phyloP scores from a whole-genome alignment of 2,888 invertebrate genomes.

The Meiosimyza decipiens region DNA sequence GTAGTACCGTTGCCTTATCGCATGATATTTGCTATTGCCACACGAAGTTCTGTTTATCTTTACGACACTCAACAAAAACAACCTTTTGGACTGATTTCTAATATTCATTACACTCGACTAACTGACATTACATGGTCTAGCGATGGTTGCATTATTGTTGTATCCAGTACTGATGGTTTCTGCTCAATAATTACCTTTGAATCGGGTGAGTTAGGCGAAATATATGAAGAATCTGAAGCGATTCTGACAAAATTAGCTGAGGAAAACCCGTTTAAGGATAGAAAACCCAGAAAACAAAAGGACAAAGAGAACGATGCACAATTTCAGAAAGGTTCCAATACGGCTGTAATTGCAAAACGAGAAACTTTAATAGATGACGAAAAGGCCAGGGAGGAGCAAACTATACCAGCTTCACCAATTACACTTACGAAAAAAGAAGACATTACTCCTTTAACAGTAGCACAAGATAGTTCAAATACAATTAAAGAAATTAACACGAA shows the following conservation, averaged over 20 bases:
- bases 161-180: slow-evolving; percentile 91
- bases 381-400: not conserved
- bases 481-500: too few species aligned
- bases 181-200: slow-evolving; percentile 86
- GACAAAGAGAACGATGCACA: slow-evolving; percentile 36
- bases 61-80: slow-evolving; percentile 87
- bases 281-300: slow-evolving; percentile 51
- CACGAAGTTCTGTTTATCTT: slow-evolving; percentile 84
- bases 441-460: slow-evolving; percentile 17
- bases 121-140: slow-evolving; percentile 90
- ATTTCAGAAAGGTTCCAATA: too few species aligned
- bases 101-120: slow-evolving; percentile 89
- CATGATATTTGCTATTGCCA: slow-evolving; percentile 91
- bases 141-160: slow-evolving; percentile 80
- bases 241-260: slow-evolving; percentile 14
- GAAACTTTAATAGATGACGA: slow-evolving; percentile 45
- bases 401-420: slow-evolving; percentile 41
- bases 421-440: slow-evolving; percentile 42
- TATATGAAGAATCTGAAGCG: slow-evolving; percentile 56
- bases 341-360: slow-evolving; percentile 15
- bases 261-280: slow-evolving; percentile 30
- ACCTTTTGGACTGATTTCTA: slow-evolving; percentile 83
- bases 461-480: not conserved
- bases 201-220: slow-evolving; percentile 77
- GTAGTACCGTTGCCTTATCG: slow-evolving; percentile 78